Percentiles rank a stretch among this genome's conserved stretches.
Conservation (phyloP, 2,113 vertebrate genomes). For the Nothocercus julius region DNA sequence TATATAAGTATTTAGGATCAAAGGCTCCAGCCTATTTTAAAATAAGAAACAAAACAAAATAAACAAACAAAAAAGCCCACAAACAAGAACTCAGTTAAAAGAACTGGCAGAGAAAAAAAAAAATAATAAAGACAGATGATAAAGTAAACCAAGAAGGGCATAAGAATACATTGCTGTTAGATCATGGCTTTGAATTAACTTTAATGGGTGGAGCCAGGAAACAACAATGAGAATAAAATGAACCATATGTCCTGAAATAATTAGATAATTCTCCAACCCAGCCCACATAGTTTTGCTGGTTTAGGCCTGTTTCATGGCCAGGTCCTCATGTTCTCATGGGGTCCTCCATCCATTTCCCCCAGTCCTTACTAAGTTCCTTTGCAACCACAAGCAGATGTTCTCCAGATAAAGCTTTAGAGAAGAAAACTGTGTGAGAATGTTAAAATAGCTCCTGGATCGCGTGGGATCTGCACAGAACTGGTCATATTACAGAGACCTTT, state of each 20-base stretch:
- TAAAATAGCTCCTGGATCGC: neutral
- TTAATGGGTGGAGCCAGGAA: conserved; percentile 27
- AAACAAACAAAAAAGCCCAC: neutral
- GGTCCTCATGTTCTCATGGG: neutral
- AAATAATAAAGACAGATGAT: neutral
- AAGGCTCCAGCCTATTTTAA: neutral
- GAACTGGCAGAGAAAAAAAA: neutral
- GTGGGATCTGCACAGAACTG: neutral
- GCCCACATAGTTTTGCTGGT: conserved; percentile 24
- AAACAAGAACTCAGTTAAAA: neutral
- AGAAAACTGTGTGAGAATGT: neutral
- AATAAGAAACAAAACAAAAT: neutral
- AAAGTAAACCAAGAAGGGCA: neutral
- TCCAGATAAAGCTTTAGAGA: neutral
- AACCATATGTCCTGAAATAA: conserved; percentile 36
- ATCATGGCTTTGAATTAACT: conserved; percentile 9
- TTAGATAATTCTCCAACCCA: conserved; percentile 29
- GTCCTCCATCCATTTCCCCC: neutral
- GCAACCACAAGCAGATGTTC: conserved; percentile 41
- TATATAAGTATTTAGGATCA: neutral
- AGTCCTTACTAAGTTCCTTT: neutral
- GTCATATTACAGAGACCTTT: neutral
- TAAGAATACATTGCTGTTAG: neutral
- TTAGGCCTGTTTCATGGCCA: neutral
- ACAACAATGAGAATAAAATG: neutral